phyloP scores from a whole-genome alignment of 2,888 invertebrate species.

The Eilema caniola region DNA sequence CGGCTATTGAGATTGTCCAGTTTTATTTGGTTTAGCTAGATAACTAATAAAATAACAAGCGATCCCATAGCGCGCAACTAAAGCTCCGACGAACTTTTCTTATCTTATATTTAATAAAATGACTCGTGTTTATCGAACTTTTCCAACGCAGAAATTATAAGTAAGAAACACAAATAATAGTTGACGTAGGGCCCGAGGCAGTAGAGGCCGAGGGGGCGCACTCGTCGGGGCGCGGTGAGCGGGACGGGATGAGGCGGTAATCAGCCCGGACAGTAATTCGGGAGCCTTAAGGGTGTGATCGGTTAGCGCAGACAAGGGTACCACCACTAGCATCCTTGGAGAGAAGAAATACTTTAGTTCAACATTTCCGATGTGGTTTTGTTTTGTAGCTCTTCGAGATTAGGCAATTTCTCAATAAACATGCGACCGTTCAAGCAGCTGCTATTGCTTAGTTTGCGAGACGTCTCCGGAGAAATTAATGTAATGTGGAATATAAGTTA shows the following conservation, averaged over 20 bases:
- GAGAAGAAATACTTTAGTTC: slow-evolving; percentile 86
- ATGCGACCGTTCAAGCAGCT: slow-evolving; percentile 79
- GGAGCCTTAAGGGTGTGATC: slow-evolving; percentile 86
- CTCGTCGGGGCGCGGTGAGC: slow-evolving; percentile 43
- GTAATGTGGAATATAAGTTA: slow-evolving; percentile 81
- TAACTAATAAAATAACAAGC: slow-evolving; percentile 71
- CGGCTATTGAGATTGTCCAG: slow-evolving; percentile 63
- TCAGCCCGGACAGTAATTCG: slow-evolving; percentile 85
- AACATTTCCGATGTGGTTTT: slow-evolving; percentile 85
- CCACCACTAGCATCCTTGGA: slow-evolving; percentile 81
- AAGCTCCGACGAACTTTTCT: slow-evolving; percentile 76
- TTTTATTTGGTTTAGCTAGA: slow-evolving; percentile 58
- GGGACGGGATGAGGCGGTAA: slow-evolving; percentile 71
- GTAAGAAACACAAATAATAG: slow-evolving; percentile 85
- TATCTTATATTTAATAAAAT: slow-evolving; percentile 82
- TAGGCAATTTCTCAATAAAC: slow-evolving; percentile 85
- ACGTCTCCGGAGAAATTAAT: slow-evolving; percentile 85
- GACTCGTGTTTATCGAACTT: slow-evolving; percentile 81
- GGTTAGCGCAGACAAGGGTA: slow-evolving; percentile 85
- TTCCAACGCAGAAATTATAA: slow-evolving; percentile 83
- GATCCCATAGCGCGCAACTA: slow-evolving; percentile 73
- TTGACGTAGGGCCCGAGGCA: slow-evolving; percentile 77
- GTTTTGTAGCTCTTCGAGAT: slow-evolving; percentile 86
- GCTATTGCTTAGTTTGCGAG: slow-evolving; percentile 80
- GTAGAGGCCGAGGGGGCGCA: slow-evolving; percentile 55